Evolutionary conservation across 2,888 invertebrate genomes (phyloP).

Genomic region (Drosophila colorata): DNA sequence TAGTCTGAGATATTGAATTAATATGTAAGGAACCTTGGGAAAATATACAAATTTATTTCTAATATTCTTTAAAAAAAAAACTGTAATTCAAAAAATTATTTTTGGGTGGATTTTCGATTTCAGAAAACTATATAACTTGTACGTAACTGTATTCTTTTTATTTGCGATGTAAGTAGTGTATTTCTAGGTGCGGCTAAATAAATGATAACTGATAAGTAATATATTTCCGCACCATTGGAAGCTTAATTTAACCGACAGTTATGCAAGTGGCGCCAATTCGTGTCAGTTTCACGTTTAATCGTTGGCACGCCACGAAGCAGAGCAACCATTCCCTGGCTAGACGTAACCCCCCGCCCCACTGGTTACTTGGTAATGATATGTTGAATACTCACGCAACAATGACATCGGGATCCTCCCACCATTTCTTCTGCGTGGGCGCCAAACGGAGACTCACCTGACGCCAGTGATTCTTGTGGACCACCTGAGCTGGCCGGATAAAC

Average conservation of each 20-base stretch:
- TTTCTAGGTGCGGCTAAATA: not conserved
- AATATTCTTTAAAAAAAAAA: no score
- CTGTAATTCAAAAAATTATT: no score
- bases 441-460: conserved; percentile 77
- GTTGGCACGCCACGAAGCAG: conserved; percentile 10
- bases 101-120: no score
- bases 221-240: conserved; percentile 44
- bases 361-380: conserved; percentile 6
- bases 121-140: not conserved
- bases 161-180: not conserved
- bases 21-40: no score
- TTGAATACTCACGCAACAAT: conserved; percentile 83
- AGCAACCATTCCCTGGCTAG: not conserved
- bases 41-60: no score
- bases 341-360: not conserved
- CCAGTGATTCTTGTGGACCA: conserved; percentile 76
- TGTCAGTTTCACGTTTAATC: conserved; percentile 29
- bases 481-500: conserved; percentile 32
- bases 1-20: no score
- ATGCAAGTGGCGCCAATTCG: conserved; percentile 46
- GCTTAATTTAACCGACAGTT: conserved; percentile 57
- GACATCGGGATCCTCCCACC: conserved; percentile 85
- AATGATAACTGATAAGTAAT: conserved; percentile 18
- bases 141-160: not conserved
- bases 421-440: conserved; percentile 77